Base-by-base conservation (phyloP, 2,113 vertebrate genomes). In the Pterocles orientalis region DNA sequence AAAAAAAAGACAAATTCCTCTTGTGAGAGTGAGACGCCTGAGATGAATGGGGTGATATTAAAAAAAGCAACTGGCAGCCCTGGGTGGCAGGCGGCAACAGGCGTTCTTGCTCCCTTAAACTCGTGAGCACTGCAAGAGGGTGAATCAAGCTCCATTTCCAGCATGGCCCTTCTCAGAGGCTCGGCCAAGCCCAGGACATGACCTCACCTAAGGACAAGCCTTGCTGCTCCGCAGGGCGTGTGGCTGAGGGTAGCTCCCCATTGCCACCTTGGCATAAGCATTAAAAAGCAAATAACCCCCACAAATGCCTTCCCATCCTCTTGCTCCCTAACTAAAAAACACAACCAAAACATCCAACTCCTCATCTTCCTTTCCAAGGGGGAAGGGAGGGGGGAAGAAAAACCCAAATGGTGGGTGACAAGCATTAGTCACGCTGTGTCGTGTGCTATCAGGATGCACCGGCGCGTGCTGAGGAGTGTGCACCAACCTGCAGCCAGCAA, bases 1-100 rank as follows among this genome's bases (percentile, higher is more conserved):
- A 25, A 39, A 17, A 36, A 25, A 61, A 34, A 14, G 3, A 6
- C 3, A 2, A 62, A 78, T 65, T 66, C 60, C 70, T n/a, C 6
- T 34, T 57, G 62, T 45, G 12, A 45, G 70, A 0, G 0, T 2
- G n/a, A 78, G 84, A 45, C 4, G 0, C 41, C 20, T 0, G 0
- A 48, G 45, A 70, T 70, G 4, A 14, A 34, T 0, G 6, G 25
- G 43, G 76, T 53, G 51, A 62, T 34, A 78, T 7, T 82, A 13
- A 88, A 53, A 60, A 48, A 58, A 77, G 31, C 60, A n/a, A 2
- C 76, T 70, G 79, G 61, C 76, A 87, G 72, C 57, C 8, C 53
- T 1, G 1, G 47, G 53, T 71, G 70, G 70, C 61, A 61, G 82
- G 43, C 2, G 4, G 78, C 3, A 3, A 33, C 5, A 16, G 48